These are phyloP conservation scores for Drosophila colorata DNA, from an alignment of 2,888 invertebrate genomes.

Conservation along the genomic window DNA sequence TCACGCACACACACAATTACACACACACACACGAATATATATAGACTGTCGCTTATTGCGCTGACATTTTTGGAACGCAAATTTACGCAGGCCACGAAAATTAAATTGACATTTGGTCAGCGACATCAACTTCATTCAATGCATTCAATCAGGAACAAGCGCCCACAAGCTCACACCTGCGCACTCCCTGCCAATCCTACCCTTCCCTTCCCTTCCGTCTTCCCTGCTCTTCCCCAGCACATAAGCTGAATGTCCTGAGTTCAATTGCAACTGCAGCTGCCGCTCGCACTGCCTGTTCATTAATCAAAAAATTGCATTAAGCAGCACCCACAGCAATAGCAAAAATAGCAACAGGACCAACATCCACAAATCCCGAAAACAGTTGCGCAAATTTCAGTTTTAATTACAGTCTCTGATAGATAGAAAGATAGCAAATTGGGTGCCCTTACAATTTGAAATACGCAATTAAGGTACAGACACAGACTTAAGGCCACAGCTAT, in stretches of 20 bases:
- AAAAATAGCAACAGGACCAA: not conserved
- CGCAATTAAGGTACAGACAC: too few species aligned
- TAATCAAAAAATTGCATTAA: slow-evolving; percentile 26
- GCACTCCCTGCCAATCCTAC: not conserved
- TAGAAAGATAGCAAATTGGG: too few species aligned
- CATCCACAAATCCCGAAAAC: not conserved
- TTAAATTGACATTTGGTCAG: slow-evolving; percentile 64
- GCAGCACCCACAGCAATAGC: slow-evolving; percentile 1
- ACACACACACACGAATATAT: slow-evolving; percentile 1
- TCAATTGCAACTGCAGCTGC: slow-evolving; percentile 15
- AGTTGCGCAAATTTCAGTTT: slow-evolving; percentile 7
- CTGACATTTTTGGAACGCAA: slow-evolving; percentile 32
- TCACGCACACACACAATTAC: not conserved
- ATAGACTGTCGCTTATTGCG: slow-evolving; percentile 7
- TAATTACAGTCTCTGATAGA: not conserved
- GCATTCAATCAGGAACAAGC: slow-evolving; percentile 22
- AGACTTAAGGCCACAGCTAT: too few species aligned
- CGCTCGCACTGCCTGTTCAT: slow-evolving; percentile 7
- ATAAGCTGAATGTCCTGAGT: not conserved
- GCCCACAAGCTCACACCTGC: not conserved
- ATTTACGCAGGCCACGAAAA: slow-evolving; percentile 36
- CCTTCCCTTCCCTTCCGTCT: not conserved
- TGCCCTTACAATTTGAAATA: too few species aligned
- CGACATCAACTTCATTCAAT: slow-evolving; percentile 17
- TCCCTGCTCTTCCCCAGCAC: too few species aligned